Base-by-base conservation (phyloP, 2,888 invertebrate genomes). In the Oscheius sp. region DNA sequence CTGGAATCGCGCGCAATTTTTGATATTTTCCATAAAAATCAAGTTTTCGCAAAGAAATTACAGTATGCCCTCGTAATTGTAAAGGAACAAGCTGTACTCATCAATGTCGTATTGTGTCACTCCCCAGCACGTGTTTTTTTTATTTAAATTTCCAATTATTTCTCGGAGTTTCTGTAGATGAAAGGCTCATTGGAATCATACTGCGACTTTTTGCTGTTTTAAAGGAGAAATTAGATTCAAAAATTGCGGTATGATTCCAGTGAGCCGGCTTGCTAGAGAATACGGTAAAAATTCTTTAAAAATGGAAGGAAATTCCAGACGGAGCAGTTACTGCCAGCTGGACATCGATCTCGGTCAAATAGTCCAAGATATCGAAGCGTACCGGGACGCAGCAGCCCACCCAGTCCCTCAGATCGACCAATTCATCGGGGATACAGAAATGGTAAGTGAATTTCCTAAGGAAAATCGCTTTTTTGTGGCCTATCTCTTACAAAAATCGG, bases 321-420 rank as follows among this genome's bases (percentile, higher is more conserved):
- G 9, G 86, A 87, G 68, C 88, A 87, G 59, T 76, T 88, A 61
- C 77, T 88, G 63, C 75, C 79, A 18, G 74, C 78, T 56, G 79
- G 77, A 45, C 76, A 75, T 53, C 79, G 82, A 56, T 84, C 85
- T n/a, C 80, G 82, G 27, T 84, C 84, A 1, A 80, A 81, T 25
- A 78, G 84, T 9, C 77, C 81, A 13, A 64, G 80, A 35, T 82
- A 81, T 72, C 75, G 82, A 49, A 79, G 76, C 61, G 79, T 78
- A 69, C 73, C 74, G n/a, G 70, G 76, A 41, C 52, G 72, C 13
- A 66, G 52, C 12, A 75, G 74, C 23, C n/a, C 63, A 29, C 80
- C 80, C n/a, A 77, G 77, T 63, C 82, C 82, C 29, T 77, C 80
- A 12, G 80, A 80, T 27, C 68, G 80, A 69, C 78, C 79, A 27